These are phyloP conservation scores for Hydrotaea diabolus DNA, from an alignment of 2,888 invertebrate genomes.

Conservation along the genomic window DNA sequence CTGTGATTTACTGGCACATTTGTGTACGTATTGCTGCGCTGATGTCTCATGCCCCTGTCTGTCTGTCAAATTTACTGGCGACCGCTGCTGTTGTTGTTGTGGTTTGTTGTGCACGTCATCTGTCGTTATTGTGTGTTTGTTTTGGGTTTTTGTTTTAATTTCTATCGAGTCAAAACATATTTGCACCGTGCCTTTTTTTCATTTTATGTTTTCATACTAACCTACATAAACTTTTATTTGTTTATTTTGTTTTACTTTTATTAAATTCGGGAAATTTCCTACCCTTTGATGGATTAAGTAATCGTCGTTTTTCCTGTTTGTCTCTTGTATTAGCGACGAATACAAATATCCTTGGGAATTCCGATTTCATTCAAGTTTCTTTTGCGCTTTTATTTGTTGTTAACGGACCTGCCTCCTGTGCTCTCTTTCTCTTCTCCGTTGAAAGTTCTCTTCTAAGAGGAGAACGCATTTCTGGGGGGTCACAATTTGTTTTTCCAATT, in stretches of 20 bases:
- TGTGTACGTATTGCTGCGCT: slow-evolving; percentile 15
- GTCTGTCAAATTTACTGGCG: neutral
- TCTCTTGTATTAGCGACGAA: neutral
- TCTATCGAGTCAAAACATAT: neutral
- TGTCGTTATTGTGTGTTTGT: neutral
- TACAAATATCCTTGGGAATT: slow-evolving; percentile 24
- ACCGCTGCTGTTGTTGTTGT: neutral
- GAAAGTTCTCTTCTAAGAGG: neutral
- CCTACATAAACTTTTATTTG: neutral
- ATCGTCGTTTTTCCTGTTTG: neutral
- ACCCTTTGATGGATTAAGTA: slow-evolving; percentile 5
- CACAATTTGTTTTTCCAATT: neutral
- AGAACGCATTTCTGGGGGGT: neutral
- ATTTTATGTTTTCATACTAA: neutral
- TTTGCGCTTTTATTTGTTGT: neutral
- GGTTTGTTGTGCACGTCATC: neutral
- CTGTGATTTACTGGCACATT: slow-evolving; percentile 50
- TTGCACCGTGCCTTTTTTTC: neutral
- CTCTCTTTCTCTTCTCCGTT: neutral
- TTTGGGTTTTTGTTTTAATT: neutral
- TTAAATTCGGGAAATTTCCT: neutral
- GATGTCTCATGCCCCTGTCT: neutral
- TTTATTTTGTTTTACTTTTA: neutral
- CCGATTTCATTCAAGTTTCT: slow-evolving; percentile 4
- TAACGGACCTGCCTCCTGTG: too few species aligned